Base-by-base conservation (phyloP, 2,888 invertebrate species). In the Trichopria drosophilae region DNA sequence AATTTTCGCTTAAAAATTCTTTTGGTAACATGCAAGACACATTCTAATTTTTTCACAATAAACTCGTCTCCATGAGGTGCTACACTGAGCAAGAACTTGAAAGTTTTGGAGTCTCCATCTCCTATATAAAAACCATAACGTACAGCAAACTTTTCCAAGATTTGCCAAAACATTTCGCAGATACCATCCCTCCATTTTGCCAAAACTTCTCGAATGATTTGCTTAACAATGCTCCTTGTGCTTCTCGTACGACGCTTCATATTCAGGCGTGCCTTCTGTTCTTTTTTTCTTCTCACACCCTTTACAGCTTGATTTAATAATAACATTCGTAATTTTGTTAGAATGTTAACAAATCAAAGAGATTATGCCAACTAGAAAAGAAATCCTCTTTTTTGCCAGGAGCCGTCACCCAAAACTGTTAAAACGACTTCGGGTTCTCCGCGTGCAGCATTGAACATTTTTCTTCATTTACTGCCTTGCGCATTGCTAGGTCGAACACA, bases 301-400 rank as follows among this genome's bases (percentile, higher is more conserved):
- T 40, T 51, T 51, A 39, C 59, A 26, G 32, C 55, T 55, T 24
- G 57, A 57, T 23, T 22, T 48, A 4, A 56, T 28, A 39, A 32
- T 36, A 24, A 56, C 46, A 41, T 45, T 26, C 15, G 23, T 28
- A 36, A 58, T 48, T 56, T 58, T 58, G 35, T 36, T 36, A 35
- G 16, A 48, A 37, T 36, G 40, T 44, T 55, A 50, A 24, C 24
- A 29, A 26, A 55, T 58, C 13, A 59, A 37, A 48, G 53, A 54
- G 28, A 51, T 39, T 13, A 56, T 52, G 22, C 58, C 60, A 42
- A 56, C 40, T 18, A 58, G 49, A 42, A 57, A 58, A 35, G 53
- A 49, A 55, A 55, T 10, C 59, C 53, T 49, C 57, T 41, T 49
- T 56, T 58, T 22, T 24, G 32, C 58, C 59, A 58, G 24, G 52